Conservation (phyloP, 2,113 vertebrate genomes). For the Plectropomus leopardus region DNA sequence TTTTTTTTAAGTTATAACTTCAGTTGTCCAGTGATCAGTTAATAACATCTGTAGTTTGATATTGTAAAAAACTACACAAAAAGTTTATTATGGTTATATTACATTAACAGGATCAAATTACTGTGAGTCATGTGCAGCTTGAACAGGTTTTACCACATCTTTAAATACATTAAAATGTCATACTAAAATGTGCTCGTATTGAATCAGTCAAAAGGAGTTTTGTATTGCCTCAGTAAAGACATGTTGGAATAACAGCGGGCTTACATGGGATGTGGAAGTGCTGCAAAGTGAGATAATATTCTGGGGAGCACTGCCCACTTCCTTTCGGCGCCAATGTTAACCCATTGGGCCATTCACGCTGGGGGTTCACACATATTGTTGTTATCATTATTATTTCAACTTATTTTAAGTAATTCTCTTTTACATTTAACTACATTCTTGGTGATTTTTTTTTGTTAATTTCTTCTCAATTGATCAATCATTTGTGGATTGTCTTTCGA, state of each 20-base stretch:
- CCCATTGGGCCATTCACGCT: too few species aligned
- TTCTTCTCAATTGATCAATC: too few species aligned
- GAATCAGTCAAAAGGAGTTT: neutral
- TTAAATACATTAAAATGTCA: neutral
- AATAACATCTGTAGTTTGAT: neutral
- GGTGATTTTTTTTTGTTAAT: neutral
- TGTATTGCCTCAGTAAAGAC: neutral
- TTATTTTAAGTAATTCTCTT: neutral
- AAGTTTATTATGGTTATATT: neutral
- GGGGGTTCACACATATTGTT: too few species aligned
- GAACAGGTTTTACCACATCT: neutral
- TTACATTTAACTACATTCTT: neutral
- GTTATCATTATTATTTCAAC: too few species aligned
- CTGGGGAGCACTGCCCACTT: too few species aligned
- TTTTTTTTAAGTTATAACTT: too few species aligned
- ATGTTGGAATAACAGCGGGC: too few species aligned
- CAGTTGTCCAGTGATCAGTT: neutral
- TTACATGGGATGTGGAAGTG: too few species aligned
- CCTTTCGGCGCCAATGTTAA: too few species aligned
- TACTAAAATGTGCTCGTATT: neutral
- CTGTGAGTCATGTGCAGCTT: neutral
- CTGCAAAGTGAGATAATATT: too few species aligned
- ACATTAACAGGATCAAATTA: neutral
- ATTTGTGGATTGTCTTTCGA: neutral
- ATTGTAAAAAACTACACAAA: neutral